Evolutionary conservation across 2,888 invertebrate species (phyloP), one percentile per base, ranked within the genome.

Genomic region (Phorcus lineatus): DNA sequence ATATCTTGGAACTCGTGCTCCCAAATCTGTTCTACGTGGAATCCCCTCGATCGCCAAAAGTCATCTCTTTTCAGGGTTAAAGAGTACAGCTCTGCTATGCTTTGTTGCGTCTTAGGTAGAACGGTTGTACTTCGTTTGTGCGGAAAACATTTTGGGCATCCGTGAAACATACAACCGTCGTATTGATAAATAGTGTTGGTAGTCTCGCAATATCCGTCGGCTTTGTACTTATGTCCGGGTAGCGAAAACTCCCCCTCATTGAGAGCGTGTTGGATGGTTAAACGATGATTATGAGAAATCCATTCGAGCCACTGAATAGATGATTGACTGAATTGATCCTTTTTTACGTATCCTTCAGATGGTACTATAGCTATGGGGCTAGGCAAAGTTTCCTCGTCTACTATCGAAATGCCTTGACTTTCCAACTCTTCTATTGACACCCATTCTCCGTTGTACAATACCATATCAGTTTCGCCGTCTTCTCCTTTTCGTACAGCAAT

Each of bases 1-100:
- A 11, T 6, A 6, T 77, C 13, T 0, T 82, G 76, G 28, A 85
- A 88, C 7, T 87, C 83, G 47, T 86, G 85, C 70, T 88, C 88
- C 89, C 88, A 89, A 13, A 81, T 85, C n/a, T 66, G 81, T 0
- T 80, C 66, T 22, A 86, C 84, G 0, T 52, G 79, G 52, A 81
- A 86, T 0, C 87, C 87, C 17, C 2, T 19, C 0, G 52, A 11
- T 62, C n/a, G n/a, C 6, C 81, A 54, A 9, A 17, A 47, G 9
- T 79, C 28, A 13, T 54, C 53, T 67, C 66, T 80, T 67, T 75
- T 74, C 36, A 54, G 40, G 6, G 83, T 83, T 13, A 70, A 54
- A 24, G 66, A 74, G 28, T 80, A 77, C 17, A 81, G 22, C 53
- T 77, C 76, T 11, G 66, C 28, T 70, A 83, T 80, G 0, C 80